Evolutionary conservation across 1,140 invertebrate genomes (phyloP).

Genomic region (Drosophila neocordata): DNA sequence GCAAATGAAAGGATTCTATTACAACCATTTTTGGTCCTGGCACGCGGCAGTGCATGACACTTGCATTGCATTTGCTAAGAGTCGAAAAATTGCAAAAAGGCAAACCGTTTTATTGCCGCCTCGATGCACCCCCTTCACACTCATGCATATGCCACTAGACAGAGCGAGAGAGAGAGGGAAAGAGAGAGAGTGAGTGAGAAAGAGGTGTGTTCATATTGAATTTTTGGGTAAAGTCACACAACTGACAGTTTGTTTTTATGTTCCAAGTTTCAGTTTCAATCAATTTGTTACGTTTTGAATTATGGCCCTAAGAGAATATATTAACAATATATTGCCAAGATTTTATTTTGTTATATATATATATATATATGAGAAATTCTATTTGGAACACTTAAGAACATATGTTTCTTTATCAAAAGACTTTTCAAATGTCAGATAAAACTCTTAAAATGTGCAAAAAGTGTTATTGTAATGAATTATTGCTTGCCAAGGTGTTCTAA

Average conservation of each 20-base stretch:
- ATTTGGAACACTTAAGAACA: neutral
- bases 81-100: slow-evolving; percentile 46
- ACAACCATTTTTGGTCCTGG: neutral
- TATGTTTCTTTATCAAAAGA: neutral
- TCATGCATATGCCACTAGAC: neutral
- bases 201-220: no score
- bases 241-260: no score
- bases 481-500: slow-evolving; percentile 42
- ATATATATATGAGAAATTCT: neutral
- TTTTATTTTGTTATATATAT: neutral
- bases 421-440: neutral
- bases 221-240: no score
- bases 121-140: slow-evolving; percentile 17
- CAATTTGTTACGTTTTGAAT: no score
- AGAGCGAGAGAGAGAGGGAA: no score
- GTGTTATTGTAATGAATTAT: slow-evolving; percentile 37
- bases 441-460: slow-evolving; percentile 33
- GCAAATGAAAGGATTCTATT: neutral
- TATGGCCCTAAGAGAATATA: no score
- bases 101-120: slow-evolving; percentile 42
- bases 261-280: no score
- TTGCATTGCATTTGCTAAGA: slow-evolving; percentile 36
- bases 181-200: no score
- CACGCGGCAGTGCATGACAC: slow-evolving; percentile 50
- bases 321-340: neutral